Percentiles rank a stretch among this genome's conserved stretches.
Conservation (phyloP, 2,113 vertebrate species). For the Mormoops blainvillei region DNA sequence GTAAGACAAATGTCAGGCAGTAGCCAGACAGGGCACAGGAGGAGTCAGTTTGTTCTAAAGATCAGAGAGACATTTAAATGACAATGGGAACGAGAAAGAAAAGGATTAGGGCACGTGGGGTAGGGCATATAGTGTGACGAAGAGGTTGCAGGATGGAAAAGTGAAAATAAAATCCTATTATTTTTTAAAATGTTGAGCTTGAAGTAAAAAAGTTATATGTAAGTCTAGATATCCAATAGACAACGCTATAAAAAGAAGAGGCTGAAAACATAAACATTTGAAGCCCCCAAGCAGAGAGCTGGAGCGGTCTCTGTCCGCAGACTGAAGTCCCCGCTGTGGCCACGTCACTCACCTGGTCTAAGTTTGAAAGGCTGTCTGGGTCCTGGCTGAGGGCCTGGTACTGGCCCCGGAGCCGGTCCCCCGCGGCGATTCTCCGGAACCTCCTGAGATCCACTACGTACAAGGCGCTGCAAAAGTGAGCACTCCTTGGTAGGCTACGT, state of each 20-base stretch:
- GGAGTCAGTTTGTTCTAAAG: background rate
- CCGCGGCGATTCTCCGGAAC: conserved; percentile 95
- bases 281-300: background rate
- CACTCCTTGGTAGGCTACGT: background rate
- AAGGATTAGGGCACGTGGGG: background rate
- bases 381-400: conserved; percentile 97
- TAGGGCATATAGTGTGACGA: background rate
- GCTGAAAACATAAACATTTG: background rate
- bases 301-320: background rate
- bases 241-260: background rate
- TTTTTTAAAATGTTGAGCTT: background rate
- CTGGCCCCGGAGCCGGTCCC: conserved; percentile 93
- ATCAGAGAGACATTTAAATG: background rate
- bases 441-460: conserved; percentile 97
- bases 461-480: conserved; percentile 84
- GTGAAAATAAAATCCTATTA: background rate
- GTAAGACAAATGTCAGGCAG: background rate
- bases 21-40: background rate
- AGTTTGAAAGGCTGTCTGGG: conserved; percentile 95
- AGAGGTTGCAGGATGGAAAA: background rate
- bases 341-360: conserved; percentile 89
- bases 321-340: background rate
- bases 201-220: background rate
- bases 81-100: background rate
- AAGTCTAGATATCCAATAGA: background rate